A percentile compares a stretch with the other conserved stretches of the same genome.
Evolutionary conservation across 2,888 invertebrate species (phyloP).

Genomic region (Ectemnius lituratus): DNA sequence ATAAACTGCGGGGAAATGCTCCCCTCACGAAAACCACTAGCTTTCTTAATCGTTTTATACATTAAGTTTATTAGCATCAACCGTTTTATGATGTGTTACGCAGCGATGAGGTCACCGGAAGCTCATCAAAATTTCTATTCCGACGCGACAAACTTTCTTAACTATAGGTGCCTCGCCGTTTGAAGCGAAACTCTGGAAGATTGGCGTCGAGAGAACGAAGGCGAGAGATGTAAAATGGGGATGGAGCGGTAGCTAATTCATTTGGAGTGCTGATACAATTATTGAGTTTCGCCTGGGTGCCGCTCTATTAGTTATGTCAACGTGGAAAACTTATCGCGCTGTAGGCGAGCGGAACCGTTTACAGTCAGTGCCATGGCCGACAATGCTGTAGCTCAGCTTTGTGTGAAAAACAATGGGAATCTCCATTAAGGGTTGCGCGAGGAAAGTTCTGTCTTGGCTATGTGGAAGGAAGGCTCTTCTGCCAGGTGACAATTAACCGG

Average conservation of each 20-base stretch:
- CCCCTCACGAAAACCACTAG: no score
- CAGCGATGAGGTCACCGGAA: conserved; percentile 20
- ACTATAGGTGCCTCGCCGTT: conserved; percentile 33
- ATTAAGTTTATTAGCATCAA: no score
- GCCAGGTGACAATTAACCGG: conserved; percentile 28
- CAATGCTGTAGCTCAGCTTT: conserved; percentile 18
- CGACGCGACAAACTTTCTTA: conserved; percentile 43
- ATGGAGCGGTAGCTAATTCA: conserved; percentile 42
- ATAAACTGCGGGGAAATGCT: no score
- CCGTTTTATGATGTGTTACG: no score
- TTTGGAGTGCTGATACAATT: conserved; percentile 33
- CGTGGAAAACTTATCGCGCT: conserved; percentile 30
- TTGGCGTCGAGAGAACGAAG: not conserved
- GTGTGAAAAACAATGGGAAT: conserved; percentile 36
- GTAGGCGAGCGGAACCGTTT: not conserved
- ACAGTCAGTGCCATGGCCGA: conserved; percentile 22
- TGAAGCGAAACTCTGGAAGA: conserved; percentile 18
- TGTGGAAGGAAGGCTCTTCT: not conserved
- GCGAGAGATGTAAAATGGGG: no score
- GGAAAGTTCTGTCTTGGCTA: conserved; percentile 21
- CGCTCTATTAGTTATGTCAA: conserved; percentile 12
- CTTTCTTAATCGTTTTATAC: no score
- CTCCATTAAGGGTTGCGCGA: conserved; percentile 17
- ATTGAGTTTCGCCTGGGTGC: conserved; percentile 29
- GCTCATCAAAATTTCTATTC: not conserved